Evolutionary conservation across 1,140 invertebrate species (phyloP), one percentile per base, ranked within the genome.

Genomic region (Drosophila tropicalis): DNA sequence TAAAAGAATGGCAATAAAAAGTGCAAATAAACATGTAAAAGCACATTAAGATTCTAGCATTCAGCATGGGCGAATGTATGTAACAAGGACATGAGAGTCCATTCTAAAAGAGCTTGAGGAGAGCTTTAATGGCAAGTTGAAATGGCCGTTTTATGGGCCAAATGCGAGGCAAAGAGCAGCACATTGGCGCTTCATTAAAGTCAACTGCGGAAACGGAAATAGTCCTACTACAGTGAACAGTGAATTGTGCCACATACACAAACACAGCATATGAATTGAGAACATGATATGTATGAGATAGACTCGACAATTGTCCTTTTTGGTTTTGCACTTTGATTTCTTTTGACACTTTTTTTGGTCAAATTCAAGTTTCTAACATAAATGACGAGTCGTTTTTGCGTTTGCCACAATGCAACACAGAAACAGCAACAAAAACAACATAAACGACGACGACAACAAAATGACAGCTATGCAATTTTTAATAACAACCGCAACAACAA

Each of bases 181-280:
- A 89, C 70, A 83, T 87, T 86, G 83, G 76, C 84, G 83, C 83
- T 86, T 87, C 83, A 86, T 86, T 86, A 86, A 86, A 87, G 83
- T 63, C 71, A 76, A 76, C 75, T 79, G 62, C 83, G 83, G 76
- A 83, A 87, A 64, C 76, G 83, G 83, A 86, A 83, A 81, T 84
- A 80, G 82, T 68, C 67, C 40, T 25, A 25, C 66, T 34, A 72
- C 60, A 73, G 60, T 60, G 29, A 65, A 64, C 58, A 76, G 41
- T 56, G 66, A 40, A 54, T 66, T 61, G 68, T 69, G 63, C 67
- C 76, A 62, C 34, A 15, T 3, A 54, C 44, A 63, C 25, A 61
- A 10, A 68, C 7, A 40, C 29, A 34, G 29, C 5, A 25, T 29
- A 17, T 19, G 19, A 17, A 12, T 25, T 29, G 56, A 34, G n/a